Percentiles rank a stretch among this genome's conserved stretches.
Evolutionary conservation across 1,140 invertebrate species (phyloP).

Genomic region (Drosophila equinoxialis): DNA sequence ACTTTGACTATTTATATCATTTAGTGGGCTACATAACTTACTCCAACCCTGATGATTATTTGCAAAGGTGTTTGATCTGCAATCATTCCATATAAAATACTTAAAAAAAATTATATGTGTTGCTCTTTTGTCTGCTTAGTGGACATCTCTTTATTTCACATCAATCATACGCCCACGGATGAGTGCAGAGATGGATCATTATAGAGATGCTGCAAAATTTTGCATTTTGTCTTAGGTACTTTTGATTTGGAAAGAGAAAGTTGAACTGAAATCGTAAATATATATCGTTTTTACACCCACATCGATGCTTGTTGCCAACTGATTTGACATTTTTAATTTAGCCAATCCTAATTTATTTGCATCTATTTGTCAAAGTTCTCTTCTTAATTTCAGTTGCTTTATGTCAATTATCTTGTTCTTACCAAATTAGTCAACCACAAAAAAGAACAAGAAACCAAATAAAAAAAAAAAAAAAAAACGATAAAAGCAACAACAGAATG

Average conservation of each 20-base stretch:
- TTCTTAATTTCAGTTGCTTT: constrained; percentile 34
- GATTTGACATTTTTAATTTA: constrained; percentile 5
- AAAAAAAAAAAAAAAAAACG: not conserved
- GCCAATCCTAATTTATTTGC: constrained; percentile 44
- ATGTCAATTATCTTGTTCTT: constrained; percentile 56
- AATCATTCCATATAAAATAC: constrained; percentile 28
- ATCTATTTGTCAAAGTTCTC: constrained; percentile 49
- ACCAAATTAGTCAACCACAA: constrained; percentile 31
- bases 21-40: not conserved
- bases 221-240: constrained; percentile 6
- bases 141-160: constrained; percentile 43
- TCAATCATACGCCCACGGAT: constrained; percentile 53
- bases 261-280: constrained; percentile 8
- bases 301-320: constrained; percentile 26
- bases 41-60: constrained; percentile 28
- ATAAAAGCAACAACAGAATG: not conserved
- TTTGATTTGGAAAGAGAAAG: constrained; percentile 5
- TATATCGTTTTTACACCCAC: constrained; percentile 1
- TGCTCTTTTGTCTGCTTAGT: constrained; percentile 32
- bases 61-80: constrained; percentile 23
- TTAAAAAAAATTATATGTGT: constrained; percentile 8
- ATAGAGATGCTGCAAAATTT: constrained; percentile 10
- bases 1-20: no score
- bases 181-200: not conserved
- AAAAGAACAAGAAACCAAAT: constrained; percentile 6